A percentile compares a stretch with the other conserved stretches of the same genome.
phyloP scores from a whole-genome alignment of 2,888 invertebrate genomes.

The Coenonympha arcania region DNA sequence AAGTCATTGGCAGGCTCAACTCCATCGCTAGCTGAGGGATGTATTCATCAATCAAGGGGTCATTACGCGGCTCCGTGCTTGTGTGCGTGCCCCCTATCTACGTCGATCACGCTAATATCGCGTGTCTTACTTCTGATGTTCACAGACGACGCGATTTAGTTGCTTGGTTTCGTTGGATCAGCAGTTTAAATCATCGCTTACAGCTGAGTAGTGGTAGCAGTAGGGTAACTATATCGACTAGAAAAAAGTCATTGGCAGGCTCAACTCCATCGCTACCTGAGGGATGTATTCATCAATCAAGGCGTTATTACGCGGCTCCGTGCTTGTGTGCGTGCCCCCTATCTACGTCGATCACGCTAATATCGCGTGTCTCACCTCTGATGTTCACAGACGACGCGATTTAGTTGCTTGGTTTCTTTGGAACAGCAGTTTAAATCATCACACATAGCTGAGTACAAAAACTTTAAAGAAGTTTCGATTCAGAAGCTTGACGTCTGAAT shows the following conservation, averaged over 20 bases:
- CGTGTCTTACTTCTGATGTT: conserved; percentile 12
- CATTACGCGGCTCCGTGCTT: conserved; percentile 33
- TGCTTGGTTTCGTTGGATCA: too few relatives aligned
- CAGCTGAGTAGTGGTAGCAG: too few relatives aligned
- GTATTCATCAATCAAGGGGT: conserved; percentile 38
- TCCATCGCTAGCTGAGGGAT: conserved; percentile 31
- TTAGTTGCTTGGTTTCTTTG: too few relatives aligned
- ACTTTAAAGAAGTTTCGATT: too few relatives aligned
- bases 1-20: conserved; percentile 29
- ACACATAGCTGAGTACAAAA: too few relatives aligned
- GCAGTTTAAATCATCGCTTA: too few relatives aligned
- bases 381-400: neutral
- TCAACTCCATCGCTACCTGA: conserved; percentile 28
- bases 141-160: neutral
- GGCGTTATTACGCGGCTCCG: conserved; percentile 34
- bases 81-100: conserved; percentile 28
- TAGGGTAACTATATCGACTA: too few relatives aligned
- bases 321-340: conserved; percentile 28
- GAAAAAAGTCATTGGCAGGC: conserved; percentile 28
- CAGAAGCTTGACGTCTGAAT: too few relatives aligned
- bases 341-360: conserved; percentile 25
- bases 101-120: conserved; percentile 25
- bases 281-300: conserved; percentile 39
- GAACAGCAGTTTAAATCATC: too few relatives aligned
- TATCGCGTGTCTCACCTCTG: conserved; percentile 19